Evolutionary conservation across 2,797 vertebrate genomes (phyloP).

Genomic region (Mycteria americana): DNA sequence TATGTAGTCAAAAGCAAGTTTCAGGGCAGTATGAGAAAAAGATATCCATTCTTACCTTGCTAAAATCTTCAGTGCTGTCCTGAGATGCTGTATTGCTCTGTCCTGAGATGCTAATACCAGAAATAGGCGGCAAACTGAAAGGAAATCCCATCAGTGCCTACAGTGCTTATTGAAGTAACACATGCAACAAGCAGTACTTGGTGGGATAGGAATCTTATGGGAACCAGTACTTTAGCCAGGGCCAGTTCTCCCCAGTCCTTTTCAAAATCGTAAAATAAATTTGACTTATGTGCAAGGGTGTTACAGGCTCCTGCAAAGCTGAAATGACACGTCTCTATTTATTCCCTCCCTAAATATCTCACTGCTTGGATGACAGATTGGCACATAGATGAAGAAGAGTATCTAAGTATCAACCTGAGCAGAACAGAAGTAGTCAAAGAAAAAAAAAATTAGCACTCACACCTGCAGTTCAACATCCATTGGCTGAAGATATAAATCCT

Average conservation of each 20-base stretch:
- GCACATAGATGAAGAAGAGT: not conserved
- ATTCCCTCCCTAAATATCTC: not conserved
- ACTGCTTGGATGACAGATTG: not conserved
- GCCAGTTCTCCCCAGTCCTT: not conserved
- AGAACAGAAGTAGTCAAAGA: not conserved
- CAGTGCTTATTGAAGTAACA: not conserved
- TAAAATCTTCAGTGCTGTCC: not conserved
- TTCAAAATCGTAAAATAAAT: not conserved
- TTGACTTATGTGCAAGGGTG: not conserved
- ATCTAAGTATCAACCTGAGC: not conserved
- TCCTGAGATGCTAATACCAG: not conserved
- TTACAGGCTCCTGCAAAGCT: not conserved
- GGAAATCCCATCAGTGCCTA: not conserved
- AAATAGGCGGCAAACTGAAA: not conserved
- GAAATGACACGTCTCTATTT: not conserved
- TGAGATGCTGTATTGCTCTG: not conserved
- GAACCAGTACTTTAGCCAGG: not conserved
- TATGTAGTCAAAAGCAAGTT: not conserved
- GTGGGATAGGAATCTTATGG: not conserved
- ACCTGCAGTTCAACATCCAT: not conserved
- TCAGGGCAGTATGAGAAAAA: not conserved
- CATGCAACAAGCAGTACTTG: not conserved
- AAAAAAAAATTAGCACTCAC: not conserved
- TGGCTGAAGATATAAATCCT: not conserved
- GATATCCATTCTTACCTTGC: not conserved